Base-by-base conservation (phyloP, 2,888 invertebrate genomes). In the Pantelozetes paolii region DNA sequence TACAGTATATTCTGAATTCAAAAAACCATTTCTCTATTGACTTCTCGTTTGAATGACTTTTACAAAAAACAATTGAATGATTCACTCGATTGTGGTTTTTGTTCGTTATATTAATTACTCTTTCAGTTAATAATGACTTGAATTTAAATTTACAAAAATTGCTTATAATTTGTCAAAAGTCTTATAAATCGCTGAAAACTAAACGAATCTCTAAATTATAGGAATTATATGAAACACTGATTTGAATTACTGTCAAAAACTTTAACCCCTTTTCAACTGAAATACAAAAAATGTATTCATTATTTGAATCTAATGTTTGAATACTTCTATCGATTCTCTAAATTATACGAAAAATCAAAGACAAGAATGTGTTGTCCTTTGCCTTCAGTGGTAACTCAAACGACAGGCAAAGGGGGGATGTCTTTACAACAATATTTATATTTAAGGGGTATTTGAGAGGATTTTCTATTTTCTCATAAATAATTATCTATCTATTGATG, bases 21-120 rank as follows among this genome's bases (percentile, higher is more conserved):
- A 50, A 50, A 50, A 8, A 8, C 18, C 20, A 20, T 20, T 50
- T 50, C 50, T 50, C 20, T 15, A 50, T 50, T n/a, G n/a, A 50
- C 50, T 50, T 8, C n/a, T n/a, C 50, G n/a, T 20, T 50, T 20
- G 50, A 50, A 50, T 50, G 50, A 50, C 50, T 50, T n/a, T 45
- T 45, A 40, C 40, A 45, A 50, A 50, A 50, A 50, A 3, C 20
- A 50, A n/a, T n/a, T n/a, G n/a, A 50, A n/a, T n/a, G 8, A 50
- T 5, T 50, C n/a, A 50, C n/a, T 50, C 6, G 5, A 3, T 45
- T 45, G 45, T 45, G 45, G 11, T 45, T 50, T 50, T 50, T 50
- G 50, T 50, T 50, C 50, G 50, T 45, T 45, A n/a, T n/a, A n/a
- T n/a, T n/a, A n/a, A n/a, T n/a, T n/a, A n/a, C n/a, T n/a, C 36